These are phyloP conservation scores for Catharus ustulatus DNA, from an alignment of 2,797 vertebrate species.

Conservation along the genomic window DNA sequence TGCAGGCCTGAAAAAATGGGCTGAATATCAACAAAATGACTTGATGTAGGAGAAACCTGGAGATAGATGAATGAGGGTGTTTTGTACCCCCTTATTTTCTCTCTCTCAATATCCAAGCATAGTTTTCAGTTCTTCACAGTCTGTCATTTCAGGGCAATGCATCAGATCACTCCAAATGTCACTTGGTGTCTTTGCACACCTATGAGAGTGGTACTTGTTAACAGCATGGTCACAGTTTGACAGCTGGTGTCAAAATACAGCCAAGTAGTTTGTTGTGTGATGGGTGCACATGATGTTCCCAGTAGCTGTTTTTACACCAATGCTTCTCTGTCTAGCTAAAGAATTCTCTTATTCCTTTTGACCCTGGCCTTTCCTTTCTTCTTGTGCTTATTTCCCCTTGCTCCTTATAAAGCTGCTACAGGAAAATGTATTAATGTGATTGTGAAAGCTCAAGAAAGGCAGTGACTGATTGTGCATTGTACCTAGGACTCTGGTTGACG, in stretches of 20 bases:
- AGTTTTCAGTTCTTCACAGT: background rate
- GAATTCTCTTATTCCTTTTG: background rate
- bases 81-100: background rate
- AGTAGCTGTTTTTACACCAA: background rate
- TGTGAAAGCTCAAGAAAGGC: background rate
- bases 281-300: background rate
- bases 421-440: background rate
- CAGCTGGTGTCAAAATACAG: slow-evolving; percentile 51
- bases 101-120: background rate
- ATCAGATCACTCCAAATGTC: background rate
- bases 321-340: background rate
- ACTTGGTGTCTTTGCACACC: background rate
- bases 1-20: background rate
- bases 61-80: background rate
- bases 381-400: background rate
- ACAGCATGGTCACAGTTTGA: slow-evolving; percentile 35
- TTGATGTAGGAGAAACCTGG: background rate
- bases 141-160: background rate
- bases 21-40: background rate
- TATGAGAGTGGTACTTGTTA: background rate
- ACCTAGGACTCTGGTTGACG: background rate
- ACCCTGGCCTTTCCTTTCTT: background rate
- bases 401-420: background rate
- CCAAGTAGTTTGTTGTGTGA: background rate
- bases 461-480: background rate